A percentile compares a stretch with the other conserved stretches of the same genome.
Conservation (phyloP, 2,888 invertebrate genomes). For the Frankliniella fusca region DNA sequence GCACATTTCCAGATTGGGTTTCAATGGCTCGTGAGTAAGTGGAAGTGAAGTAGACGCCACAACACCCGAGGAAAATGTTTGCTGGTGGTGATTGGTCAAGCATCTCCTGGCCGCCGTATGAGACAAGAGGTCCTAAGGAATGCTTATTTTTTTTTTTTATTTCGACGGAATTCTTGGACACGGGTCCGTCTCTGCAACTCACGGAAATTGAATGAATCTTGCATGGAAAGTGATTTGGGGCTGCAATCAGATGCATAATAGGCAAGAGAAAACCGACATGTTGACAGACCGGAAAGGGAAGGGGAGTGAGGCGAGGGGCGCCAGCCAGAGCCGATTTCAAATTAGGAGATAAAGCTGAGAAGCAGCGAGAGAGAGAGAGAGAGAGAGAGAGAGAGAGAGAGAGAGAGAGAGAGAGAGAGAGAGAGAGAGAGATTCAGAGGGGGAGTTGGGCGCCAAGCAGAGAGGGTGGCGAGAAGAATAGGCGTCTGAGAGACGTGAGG, state of each 20-base stretch:
- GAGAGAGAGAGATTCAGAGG: not conserved
- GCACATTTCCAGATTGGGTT: conserved; percentile 22
- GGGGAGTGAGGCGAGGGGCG: not conserved
- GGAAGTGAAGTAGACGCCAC: not conserved
- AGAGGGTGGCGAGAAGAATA: not conserved
- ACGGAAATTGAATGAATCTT: not conserved
- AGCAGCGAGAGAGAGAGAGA: not conserved
- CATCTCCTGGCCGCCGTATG: no score
- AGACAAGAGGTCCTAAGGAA: no score
- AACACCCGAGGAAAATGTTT: not conserved
- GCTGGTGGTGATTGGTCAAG: not conserved
- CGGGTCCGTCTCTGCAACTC: no score
- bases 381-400: not conserved
- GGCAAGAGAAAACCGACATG: conserved; percentile 24
- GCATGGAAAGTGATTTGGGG: not conserved
- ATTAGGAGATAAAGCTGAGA: conserved; percentile 23
- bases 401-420: not conserved
- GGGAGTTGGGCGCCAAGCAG: not conserved
- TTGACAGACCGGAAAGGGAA: conserved; percentile 14
- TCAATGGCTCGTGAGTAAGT: conserved; percentile 19
- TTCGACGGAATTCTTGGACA: no score
- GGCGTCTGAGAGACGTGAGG: not conserved
- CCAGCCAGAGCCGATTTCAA: conserved; percentile 7
- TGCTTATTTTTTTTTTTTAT: no score
- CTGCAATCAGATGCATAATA: conserved; percentile 20